phyloP scores from a whole-genome alignment of 37 sponge, comb jelly and placozoan species.

The Beroe forskalii region DNA sequence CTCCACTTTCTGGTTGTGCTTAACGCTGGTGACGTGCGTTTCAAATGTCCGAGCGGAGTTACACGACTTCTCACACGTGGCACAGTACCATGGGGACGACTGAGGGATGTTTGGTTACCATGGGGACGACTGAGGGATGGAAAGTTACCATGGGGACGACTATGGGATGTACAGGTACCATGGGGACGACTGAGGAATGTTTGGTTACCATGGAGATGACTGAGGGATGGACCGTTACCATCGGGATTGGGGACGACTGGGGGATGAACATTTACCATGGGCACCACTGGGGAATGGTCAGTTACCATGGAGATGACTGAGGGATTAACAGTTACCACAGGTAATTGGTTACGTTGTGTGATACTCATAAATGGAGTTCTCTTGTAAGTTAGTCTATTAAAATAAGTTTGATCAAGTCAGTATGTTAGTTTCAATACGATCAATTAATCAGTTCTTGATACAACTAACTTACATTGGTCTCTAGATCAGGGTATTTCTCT shows the following conservation, averaged over 20 bases:
- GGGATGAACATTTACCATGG: background rate
- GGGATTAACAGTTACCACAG: too few species aligned
- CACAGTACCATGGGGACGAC: conserved; percentile 27
- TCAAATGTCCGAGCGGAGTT: conserved; percentile 56
- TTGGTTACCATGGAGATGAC: background rate
- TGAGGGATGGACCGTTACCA: too few species aligned
- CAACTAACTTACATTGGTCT: conserved; percentile 45
- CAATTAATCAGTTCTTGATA: too few species aligned
- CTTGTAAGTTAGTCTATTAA: too few species aligned
- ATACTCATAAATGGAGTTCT: too few species aligned
- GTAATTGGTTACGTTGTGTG: too few species aligned
- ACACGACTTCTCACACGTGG: conserved; percentile 36
- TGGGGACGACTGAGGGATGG: background rate
- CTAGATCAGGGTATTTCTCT: background rate
- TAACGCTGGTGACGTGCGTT: conserved; percentile 18
- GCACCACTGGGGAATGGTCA: too few species aligned
- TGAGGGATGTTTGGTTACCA: background rate
- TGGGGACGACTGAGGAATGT: conserved; percentile 3
- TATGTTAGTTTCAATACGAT: too few species aligned
- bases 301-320: background rate
- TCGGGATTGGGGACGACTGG: background rate
- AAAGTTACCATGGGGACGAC: conserved; percentile 1
- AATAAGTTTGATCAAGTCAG: too few species aligned
- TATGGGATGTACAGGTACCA: background rate
- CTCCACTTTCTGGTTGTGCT: background rate